Evolutionary conservation across 2,113 vertebrate species (phyloP).

Genomic region (Indri indri): DNA sequence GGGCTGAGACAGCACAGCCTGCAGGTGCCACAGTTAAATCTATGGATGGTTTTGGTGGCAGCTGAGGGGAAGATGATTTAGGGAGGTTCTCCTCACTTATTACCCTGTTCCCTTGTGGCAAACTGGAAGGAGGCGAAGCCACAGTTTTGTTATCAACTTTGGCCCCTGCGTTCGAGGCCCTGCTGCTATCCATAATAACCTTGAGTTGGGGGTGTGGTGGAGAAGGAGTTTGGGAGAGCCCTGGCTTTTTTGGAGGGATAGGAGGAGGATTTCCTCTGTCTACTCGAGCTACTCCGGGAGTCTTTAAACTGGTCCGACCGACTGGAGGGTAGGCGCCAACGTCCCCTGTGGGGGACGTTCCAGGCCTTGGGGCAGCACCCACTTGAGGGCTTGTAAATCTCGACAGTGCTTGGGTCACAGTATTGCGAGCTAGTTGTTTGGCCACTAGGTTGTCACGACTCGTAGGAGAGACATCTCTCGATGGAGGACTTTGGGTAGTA

Average conservation of each 20-base stretch:
- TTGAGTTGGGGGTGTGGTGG: conserved; percentile 95
- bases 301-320: conserved; percentile 89
- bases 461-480: conserved; percentile 94
- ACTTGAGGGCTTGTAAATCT: conserved; percentile 94
- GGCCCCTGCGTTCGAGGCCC: conserved; percentile 88
- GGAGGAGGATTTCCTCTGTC: conserved; percentile 98
- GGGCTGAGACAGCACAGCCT: conserved; percentile 93
- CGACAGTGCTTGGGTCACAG: conserved; percentile 96
- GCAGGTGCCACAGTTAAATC: conserved; percentile 92
- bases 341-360: conserved; percentile 83
- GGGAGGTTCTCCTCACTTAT: conserved; percentile 88
- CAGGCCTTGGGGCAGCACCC: conserved; percentile 82
- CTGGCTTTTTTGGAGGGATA: conserved; percentile 99
- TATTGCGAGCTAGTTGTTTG: conserved; percentile 97
- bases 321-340: conserved; percentile 85
- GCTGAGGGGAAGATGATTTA: conserved; percentile 93
- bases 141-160: conserved; percentile 88
- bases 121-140: conserved; percentile 86
- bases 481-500: conserved; percentile 91
- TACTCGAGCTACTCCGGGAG: conserved; percentile 91
- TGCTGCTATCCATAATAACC: conserved; percentile 90
- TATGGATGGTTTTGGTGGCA: conserved; percentile 98
- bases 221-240: conserved; percentile 97
- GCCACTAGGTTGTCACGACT: conserved; percentile 95
- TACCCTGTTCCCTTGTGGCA: conserved; percentile 89